Evolutionary conservation across 2,888 invertebrate genomes (phyloP).

Genomic region (Poecilus cupreus): DNA sequence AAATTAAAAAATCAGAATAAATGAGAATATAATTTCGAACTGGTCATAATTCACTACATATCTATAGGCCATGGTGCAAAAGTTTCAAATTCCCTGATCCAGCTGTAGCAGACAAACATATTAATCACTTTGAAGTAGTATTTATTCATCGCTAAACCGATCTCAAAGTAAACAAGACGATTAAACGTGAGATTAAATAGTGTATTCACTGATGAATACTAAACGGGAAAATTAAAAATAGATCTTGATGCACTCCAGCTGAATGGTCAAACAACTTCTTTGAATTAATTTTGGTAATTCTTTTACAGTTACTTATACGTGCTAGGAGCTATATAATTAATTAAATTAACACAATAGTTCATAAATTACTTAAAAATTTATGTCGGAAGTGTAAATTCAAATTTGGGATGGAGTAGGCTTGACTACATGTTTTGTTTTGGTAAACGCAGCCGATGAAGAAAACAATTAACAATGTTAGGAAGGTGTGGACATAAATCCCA

Average conservation of each 20-base stretch:
- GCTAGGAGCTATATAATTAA: no score
- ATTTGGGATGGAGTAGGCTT: slow-evolving; percentile 1
- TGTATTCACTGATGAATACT: slow-evolving; percentile 43
- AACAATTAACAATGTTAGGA: slow-evolving; percentile 29
- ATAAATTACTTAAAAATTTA: not conserved
- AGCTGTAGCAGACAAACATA: slow-evolving; percentile 28
- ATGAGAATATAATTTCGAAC: no score
- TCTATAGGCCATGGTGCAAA: not conserved
- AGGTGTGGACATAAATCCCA: slow-evolving; percentile 26
- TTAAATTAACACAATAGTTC: slow-evolving; percentile 15
- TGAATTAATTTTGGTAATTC: not conserved
- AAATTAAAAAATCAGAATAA: no score
- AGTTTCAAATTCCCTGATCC: not conserved
- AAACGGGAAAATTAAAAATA: slow-evolving; percentile 50
- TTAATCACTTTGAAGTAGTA: slow-evolving; percentile 33
- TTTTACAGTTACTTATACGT: not conserved
- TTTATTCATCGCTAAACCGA: slow-evolving; percentile 39
- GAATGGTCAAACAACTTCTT: slow-evolving; percentile 5
- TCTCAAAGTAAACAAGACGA: slow-evolving; percentile 43
- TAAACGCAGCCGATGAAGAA: not conserved
- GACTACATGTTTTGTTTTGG: slow-evolving; percentile 12
- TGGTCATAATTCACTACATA: no score
- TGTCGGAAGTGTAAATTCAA: slow-evolving; percentile 3
- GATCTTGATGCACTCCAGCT: slow-evolving; percentile 20
- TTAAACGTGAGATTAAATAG: slow-evolving; percentile 53